Conservation (phyloP, 2,113 vertebrate genomes). For the Dasypus novemcinctus region DNA sequence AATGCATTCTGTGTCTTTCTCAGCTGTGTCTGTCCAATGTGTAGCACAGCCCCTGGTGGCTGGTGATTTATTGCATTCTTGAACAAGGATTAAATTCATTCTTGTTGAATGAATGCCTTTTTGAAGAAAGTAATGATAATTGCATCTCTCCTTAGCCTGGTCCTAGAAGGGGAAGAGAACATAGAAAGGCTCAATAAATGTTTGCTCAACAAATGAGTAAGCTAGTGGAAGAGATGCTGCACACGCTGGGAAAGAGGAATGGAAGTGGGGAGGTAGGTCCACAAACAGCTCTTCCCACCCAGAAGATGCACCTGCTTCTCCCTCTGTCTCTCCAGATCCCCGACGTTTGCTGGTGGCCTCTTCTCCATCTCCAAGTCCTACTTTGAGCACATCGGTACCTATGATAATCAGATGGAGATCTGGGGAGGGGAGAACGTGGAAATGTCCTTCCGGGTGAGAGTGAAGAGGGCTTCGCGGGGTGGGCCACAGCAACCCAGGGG, state of each 20-base stretch:
- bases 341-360: constrained; percentile 95
- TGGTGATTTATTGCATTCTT: neutral
- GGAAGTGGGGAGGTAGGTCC: neutral
- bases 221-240: neutral
- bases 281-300: neutral
- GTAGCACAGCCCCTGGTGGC: neutral
- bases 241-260: neutral
- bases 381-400: constrained; percentile 96
- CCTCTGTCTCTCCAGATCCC: constrained; percentile 86
- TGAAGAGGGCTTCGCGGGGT: neutral
- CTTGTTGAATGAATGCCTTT: neutral
- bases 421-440: constrained; percentile 99
- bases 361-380: constrained; percentile 95
- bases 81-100: too few species aligned
- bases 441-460: constrained; percentile 97
- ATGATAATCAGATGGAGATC: constrained; percentile 98
- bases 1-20: neutral
- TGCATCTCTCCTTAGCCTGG: neutral
- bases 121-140: neutral
- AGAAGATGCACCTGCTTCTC: constrained; percentile 18
- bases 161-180: neutral
- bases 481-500: neutral
- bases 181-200: neutral
- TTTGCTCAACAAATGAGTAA: neutral
- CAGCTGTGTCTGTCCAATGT: neutral